Percentiles rank a stretch among this genome's conserved stretches.
Conservation (phyloP, 2,888 invertebrate genomes). For the Pegoplata infirma region DNA sequence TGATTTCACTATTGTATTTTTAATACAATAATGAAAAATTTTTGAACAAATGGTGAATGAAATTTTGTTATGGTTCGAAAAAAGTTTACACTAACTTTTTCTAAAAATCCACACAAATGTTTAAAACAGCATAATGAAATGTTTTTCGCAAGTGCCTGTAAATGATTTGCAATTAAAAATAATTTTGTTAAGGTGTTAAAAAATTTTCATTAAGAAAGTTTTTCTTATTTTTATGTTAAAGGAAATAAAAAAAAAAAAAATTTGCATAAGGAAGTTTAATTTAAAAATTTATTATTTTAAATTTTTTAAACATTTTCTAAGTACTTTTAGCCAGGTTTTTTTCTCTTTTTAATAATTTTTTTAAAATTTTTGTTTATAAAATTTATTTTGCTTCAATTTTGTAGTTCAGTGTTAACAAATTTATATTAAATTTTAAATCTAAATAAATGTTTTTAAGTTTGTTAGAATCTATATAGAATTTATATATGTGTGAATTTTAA, state of each 20-base stretch:
- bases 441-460: neutral
- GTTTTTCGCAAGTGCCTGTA: neutral
- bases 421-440: neutral
- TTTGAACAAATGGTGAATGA: neutral
- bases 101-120: neutral
- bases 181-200: neutral
- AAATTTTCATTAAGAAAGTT: neutral
- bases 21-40: constrained; percentile 23
- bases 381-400: neutral
- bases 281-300: neutral
- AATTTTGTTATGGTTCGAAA: too few relatives aligned
- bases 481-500: neutral
- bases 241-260: too few relatives aligned
- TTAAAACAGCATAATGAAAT: too few relatives aligned
- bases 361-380: neutral
- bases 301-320: too few relatives aligned
- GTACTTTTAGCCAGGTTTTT: too few relatives aligned
- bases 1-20: constrained; percentile 36
- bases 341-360: neutral
- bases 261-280: neutral
- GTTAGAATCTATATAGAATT: neutral
- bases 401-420: neutral
- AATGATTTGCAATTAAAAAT: neutral
- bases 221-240: neutral
- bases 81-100: too few relatives aligned